These are phyloP conservation scores for Cheilinus undulatus DNA, from an alignment of 2,113 vertebrate species.

Conservation along the genomic window DNA sequence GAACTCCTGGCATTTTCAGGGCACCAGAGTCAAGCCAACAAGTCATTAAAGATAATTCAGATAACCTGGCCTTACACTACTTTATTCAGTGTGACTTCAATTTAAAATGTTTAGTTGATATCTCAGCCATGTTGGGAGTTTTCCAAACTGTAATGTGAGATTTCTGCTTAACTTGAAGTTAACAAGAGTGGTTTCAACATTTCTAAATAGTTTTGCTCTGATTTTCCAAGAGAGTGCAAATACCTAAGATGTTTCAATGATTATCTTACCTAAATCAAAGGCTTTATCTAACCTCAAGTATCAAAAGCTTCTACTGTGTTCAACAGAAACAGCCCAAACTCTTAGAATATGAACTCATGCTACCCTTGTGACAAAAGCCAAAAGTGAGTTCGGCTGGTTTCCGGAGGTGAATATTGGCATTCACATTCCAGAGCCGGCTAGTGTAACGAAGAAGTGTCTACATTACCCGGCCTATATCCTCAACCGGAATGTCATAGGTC, in stretches of 20 bases:
- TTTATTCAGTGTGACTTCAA: too few species aligned
- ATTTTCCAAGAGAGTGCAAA: not conserved
- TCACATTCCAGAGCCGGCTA: slow-evolving; percentile 60
- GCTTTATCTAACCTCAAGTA: not conserved
- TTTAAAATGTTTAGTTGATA: not conserved
- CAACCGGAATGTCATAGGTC: slow-evolving; percentile 63
- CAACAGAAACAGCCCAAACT: not conserved
- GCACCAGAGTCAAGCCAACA: not conserved
- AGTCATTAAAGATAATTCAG: not conserved
- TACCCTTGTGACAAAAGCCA: slow-evolving; percentile 48
- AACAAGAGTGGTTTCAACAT: not conserved
- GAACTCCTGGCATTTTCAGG: not conserved
- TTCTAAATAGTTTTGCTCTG: not conserved
- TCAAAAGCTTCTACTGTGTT: not conserved
- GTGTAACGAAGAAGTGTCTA: slow-evolving; percentile 60
- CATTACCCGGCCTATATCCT: slow-evolving; percentile 69
- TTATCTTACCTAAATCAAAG: too few species aligned
- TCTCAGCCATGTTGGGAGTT: not conserved
- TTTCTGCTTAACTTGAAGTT: not conserved
- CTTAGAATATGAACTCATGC: slow-evolving; percentile 22
- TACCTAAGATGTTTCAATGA: too few species aligned
- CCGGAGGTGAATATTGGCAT: slow-evolving; percentile 65
- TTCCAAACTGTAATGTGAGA: not conserved
- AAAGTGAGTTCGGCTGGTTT: slow-evolving; percentile 54
- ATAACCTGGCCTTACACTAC: not conserved